These are phyloP conservation scores for Thelaira solivaga DNA, from an alignment of 2,888 invertebrate species.

Conservation along the genomic window DNA sequence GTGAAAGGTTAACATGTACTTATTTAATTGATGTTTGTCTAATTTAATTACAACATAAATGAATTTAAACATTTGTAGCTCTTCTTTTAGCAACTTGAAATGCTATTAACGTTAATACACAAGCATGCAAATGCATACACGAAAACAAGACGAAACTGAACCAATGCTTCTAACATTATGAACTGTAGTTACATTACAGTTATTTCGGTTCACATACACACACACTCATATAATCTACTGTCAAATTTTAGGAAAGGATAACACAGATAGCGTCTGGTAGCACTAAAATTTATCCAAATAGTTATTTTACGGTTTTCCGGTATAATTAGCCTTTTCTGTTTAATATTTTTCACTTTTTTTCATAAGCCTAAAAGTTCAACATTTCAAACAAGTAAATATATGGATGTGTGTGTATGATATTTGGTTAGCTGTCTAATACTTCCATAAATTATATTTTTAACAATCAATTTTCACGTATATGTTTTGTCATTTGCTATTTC, in stretches of 20 bases:
- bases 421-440: too few relatives aligned
- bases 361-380: background rate
- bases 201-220: background rate
- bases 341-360: background rate
- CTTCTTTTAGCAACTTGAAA: background rate
- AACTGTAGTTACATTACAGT: background rate
- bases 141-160: background rate
- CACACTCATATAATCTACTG: background rate
- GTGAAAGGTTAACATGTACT: background rate
- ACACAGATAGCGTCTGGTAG: constrained; percentile 24
- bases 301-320: constrained; percentile 26
- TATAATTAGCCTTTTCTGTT: background rate
- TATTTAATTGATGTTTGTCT: background rate
- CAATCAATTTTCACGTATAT: background rate
- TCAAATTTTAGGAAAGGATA: background rate
- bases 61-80: background rate
- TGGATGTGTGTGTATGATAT: background rate
- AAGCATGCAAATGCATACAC: background rate
- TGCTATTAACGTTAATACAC: background rate
- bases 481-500: background rate
- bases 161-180: background rate
- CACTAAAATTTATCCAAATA: background rate
- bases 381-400: background rate
- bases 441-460: too few relatives aligned
- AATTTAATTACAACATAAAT: background rate